phyloP scores from a whole-genome alignment of 2,797 vertebrate genomes.

The Falco rusticolus region DNA sequence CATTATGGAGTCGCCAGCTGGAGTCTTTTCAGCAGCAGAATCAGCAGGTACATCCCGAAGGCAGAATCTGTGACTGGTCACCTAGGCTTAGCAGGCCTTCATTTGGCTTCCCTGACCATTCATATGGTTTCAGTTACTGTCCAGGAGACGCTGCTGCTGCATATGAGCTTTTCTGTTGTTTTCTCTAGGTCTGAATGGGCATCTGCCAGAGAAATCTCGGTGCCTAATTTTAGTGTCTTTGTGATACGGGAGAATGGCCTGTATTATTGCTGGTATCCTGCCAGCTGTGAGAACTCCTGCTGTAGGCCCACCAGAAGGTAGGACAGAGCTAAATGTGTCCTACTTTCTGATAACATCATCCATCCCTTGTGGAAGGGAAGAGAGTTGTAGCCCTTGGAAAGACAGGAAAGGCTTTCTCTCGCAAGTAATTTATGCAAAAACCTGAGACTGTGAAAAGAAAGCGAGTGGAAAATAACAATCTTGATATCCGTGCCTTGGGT shows the following conservation, averaged over 20 bases:
- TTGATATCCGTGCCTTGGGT: not conserved
- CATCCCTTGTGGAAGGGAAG: not conserved
- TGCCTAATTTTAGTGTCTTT: not conserved
- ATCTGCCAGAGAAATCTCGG: not conserved
- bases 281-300: not conserved
- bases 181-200: not conserved
- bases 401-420: not conserved
- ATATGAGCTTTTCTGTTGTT: not conserved
- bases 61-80: not conserved
- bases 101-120: not conserved
- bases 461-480: not conserved
- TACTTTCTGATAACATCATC: not conserved
- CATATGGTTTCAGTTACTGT: not conserved
- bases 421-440: not conserved
- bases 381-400: not conserved
- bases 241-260: not conserved
- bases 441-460: not conserved
- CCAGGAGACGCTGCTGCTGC: not conserved
- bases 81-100: not conserved
- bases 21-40: not conserved
- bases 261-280: not conserved
- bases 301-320: not conserved
- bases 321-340: not conserved
- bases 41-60: not conserved
- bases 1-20: not conserved